Conservation (phyloP, 2,888 invertebrate species). For the Mesorhabditis spiculigera region DNA sequence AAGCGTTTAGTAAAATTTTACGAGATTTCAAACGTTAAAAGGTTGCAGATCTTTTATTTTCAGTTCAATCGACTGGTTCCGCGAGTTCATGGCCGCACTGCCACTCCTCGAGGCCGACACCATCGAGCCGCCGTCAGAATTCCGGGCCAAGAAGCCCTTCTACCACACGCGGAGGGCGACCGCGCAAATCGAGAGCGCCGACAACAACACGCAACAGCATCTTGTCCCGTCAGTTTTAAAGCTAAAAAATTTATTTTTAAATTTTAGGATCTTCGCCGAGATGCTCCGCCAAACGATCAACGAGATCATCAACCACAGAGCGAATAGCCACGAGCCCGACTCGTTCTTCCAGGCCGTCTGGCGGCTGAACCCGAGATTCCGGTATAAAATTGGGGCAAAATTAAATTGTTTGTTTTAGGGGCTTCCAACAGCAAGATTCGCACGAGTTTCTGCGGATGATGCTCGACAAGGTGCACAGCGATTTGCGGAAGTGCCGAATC, state of each 20-base stretch:
- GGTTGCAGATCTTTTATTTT: slow-evolving; percentile 6
- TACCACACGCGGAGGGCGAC: slow-evolving; percentile 17
- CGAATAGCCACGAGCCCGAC: slow-evolving; percentile 74
- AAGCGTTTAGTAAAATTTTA: no score
- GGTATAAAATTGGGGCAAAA: slow-evolving; percentile 57
- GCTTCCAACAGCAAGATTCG: slow-evolving; percentile 82
- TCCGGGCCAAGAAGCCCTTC: slow-evolving; percentile 3
- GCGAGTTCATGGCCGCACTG: slow-evolving; percentile 75
- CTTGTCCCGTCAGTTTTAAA: not conserved
- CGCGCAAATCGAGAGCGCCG: not conserved
- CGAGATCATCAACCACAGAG: slow-evolving; percentile 69
- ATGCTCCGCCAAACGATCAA: slow-evolving; percentile 62
- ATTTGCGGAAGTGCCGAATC: slow-evolving; percentile 63
- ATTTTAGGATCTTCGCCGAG: not conserved
- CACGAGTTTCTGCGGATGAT: slow-evolving; percentile 81
- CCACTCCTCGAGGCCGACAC: slow-evolving; percentile 70
- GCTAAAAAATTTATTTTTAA: not conserved
- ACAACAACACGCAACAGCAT: not conserved
- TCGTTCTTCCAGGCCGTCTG: slow-evolving; percentile 78
- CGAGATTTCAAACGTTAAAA: no score
- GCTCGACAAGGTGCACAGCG: slow-evolving; percentile 76
- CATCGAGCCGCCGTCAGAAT: not conserved
- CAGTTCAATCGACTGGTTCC: slow-evolving; percentile 80
- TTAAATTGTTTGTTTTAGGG: slow-evolving; percentile 60
- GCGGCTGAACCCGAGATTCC: slow-evolving; percentile 79